phyloP scores from a whole-genome alignment of 2,797 vertebrate species.

The Sebastes alutus region DNA sequence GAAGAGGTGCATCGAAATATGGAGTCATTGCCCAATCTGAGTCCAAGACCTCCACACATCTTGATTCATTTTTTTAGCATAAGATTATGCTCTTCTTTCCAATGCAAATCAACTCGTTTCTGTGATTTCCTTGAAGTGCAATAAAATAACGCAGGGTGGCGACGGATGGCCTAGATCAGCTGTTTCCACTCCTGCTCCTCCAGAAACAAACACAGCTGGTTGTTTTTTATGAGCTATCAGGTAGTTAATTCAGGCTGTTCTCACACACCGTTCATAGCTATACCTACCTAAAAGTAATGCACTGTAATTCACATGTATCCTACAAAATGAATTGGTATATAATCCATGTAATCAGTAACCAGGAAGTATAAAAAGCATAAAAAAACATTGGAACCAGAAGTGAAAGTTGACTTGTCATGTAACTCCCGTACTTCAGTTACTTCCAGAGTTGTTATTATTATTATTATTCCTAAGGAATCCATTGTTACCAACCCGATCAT shows the following conservation, averaged over 20 bases:
- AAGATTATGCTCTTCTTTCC: slow-evolving; percentile 6
- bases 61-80: slow-evolving; percentile 11
- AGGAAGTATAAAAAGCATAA: no score
- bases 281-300: no score
- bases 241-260: neutral
- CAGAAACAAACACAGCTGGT: neutral
- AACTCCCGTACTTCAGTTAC: no score
- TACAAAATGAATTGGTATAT: no score
- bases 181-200: neutral
- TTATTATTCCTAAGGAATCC: no score
- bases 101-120: slow-evolving; percentile 40
- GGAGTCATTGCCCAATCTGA: slow-evolving; percentile 32
- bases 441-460: no score
- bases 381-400: no score
- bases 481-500: no score
- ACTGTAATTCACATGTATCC: no score
- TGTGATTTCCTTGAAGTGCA: slow-evolving; percentile 10
- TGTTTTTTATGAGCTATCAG: neutral
- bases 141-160: slow-evolving; percentile 5
- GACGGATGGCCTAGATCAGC: slow-evolving; percentile 9
- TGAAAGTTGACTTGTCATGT: no score
- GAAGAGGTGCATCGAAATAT: slow-evolving; percentile 40
- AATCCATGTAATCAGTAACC: no score
- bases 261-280: no score
- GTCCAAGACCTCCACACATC: slow-evolving; percentile 38